Evolutionary conservation across 2,888 invertebrate species (phyloP), one percentile per base, ranked within the genome.

Genomic region (Drosophila sordidula): DNA sequence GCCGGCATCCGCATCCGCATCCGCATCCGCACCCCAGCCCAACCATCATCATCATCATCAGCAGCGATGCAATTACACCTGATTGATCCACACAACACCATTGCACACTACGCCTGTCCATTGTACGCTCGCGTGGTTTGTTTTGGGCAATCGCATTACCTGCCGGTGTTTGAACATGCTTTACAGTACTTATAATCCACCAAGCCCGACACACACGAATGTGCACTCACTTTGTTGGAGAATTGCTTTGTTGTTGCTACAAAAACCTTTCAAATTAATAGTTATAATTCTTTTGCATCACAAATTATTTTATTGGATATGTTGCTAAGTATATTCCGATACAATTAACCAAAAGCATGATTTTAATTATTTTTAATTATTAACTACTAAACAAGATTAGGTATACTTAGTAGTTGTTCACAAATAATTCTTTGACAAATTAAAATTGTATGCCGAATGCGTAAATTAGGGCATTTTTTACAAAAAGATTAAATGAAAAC

Each of bases 61-160:
- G 22, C 51, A 36, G 44, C 57, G 63, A 34, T 47, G 38, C 44
- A 55, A 56, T 80, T 68, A 69, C 71, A 68, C 59, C 55, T 66
- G 77, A 81, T 78, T 79, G 59, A 66, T 55, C 58, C 50, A 42
- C 45, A 67, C 56, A 80, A 57, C 75, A 58, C 9, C 41, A 16
- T 50, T 50, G 22, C 22, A 44, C 41, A 51, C 26, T 61, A 36
- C 41, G 29, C 36, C 46, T 22, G 22, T 42, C 18, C 25, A 66
- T 65, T 50, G 26, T 42, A 32, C 18, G 54, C 41, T 45, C 22
- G 39, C 39, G 45, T 47, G 42, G 50, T 38, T 57, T 32, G 44
- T 49, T 34, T 69, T 66, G 67, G 72, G 46, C 80, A 80, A 68
- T 72, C 58, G 54, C 61, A 73, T 83, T 70, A 65, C 50, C 57